Conservation (phyloP, 92 coral and sea anemone genomes). For the Palythoa grandis region DNA sequence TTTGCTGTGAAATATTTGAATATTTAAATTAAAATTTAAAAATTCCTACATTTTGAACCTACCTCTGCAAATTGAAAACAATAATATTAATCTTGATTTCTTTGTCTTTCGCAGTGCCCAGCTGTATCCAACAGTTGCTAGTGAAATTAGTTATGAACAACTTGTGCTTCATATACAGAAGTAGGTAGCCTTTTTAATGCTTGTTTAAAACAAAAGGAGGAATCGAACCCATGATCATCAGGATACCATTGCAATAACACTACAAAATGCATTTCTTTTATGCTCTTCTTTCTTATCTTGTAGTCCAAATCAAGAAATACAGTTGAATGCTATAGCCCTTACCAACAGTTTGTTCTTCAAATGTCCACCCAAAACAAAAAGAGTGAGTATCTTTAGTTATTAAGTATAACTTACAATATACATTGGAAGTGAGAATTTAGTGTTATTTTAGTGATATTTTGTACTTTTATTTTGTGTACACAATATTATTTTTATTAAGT, state of each 20-base stretch:
- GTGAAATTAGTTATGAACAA: constrained; percentile 83
- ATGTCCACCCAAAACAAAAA: constrained; percentile 63
- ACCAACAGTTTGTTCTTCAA: constrained; percentile 86
- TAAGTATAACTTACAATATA: too few species aligned
- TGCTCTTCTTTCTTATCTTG: background rate
- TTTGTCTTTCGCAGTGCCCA: constrained; percentile 61
- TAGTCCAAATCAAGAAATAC: constrained; percentile 88
- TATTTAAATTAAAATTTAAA: too few species aligned
- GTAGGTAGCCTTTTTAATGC: constrained; percentile 48
- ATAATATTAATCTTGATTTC: background rate
- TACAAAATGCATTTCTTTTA: background rate
- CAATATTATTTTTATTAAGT: background rate
- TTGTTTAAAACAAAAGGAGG: background rate
- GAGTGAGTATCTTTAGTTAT: constrained; percentile 52
- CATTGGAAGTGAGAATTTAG: too few species aligned
- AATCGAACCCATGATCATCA: too few species aligned
- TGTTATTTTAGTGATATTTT: too few species aligned
- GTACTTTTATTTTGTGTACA: too few species aligned
- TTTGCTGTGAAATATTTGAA: too few species aligned
- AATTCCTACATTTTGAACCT: background rate
- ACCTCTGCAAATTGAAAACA: background rate
- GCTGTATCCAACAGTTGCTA: constrained; percentile 78
- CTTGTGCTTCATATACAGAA: constrained; percentile 90
- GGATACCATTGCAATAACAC: too few species aligned
- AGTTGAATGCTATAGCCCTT: constrained; percentile 85